Conservation (phyloP, 2,888 invertebrate genomes). For the Galerucella calmariensis region DNA sequence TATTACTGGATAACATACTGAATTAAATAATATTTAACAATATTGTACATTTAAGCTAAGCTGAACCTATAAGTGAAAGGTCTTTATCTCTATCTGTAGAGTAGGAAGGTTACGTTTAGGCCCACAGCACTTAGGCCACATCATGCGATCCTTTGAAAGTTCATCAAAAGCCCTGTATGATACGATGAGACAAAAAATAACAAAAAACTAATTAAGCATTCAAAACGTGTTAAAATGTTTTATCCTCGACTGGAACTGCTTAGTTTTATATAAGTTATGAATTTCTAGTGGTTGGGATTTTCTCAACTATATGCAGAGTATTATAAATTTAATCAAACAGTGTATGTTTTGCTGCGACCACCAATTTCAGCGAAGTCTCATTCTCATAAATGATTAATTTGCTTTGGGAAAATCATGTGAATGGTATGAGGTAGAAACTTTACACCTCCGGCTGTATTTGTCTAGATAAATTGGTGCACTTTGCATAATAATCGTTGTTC, state of each 20-base stretch:
- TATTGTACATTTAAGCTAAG: no score
- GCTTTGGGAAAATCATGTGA: slow-evolving; percentile 33
- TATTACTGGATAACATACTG: no score
- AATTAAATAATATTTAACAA: no score
- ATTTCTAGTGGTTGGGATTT: slow-evolving; percentile 3
- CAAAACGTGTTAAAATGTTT: neutral
- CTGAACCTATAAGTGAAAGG: no score
- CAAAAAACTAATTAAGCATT: slow-evolving; percentile 3
- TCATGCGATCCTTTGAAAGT: no score
- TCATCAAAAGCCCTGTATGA: no score
- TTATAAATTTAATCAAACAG: slow-evolving; percentile 36
- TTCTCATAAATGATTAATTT: slow-evolving; percentile 35
- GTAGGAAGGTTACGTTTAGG: no score
- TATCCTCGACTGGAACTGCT: slow-evolving; percentile 1
- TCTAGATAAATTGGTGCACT: slow-evolving; percentile 30
- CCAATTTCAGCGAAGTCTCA: slow-evolving; percentile 31
- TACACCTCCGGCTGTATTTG: slow-evolving; percentile 24
- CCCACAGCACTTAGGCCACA: no score
- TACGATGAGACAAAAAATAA: neutral
- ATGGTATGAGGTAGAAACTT: slow-evolving; percentile 27
- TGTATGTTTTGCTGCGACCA: slow-evolving; percentile 34
- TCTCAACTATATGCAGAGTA: slow-evolving; percentile 13
- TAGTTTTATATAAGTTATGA: slow-evolving; percentile 3
- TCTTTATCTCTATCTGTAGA: no score
- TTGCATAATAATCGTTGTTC: slow-evolving; percentile 19